These are phyloP conservation scores for Callyntrura guangdongensis DNA, from an alignment of 2,888 invertebrate genomes.

Conservation along the genomic window DNA sequence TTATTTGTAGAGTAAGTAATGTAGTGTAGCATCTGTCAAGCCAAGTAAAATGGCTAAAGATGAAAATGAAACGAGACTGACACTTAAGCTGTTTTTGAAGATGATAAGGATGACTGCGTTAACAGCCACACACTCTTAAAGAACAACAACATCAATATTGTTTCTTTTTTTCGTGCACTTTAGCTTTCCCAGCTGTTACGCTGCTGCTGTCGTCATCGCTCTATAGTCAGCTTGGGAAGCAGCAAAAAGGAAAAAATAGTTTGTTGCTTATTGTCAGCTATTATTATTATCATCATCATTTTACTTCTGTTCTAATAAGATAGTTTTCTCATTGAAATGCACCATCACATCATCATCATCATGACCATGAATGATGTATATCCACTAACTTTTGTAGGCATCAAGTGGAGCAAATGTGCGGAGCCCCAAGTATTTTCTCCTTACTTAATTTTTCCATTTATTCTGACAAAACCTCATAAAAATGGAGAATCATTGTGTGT, in stretches of 20 bases:
- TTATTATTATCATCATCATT: conserved; percentile 35
- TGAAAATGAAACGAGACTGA: conserved; percentile 44
- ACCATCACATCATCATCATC: too few relatives aligned
- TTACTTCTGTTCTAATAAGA: neutral
- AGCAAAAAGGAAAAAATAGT: conserved; percentile 28
- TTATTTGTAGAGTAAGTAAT: too few relatives aligned
- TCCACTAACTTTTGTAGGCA: conserved; percentile 33
- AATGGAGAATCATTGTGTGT: conserved; percentile 68
- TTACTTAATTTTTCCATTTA: conserved; percentile 77
- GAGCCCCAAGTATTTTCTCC: conserved; percentile 44
- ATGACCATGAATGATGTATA: conserved; percentile 7
- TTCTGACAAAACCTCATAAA: conserved; percentile 78
- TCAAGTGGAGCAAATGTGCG: conserved; percentile 55
- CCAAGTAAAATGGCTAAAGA: neutral
- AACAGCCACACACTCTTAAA: conserved; percentile 45
- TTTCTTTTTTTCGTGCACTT: conserved; percentile 35
- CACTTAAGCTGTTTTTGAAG: neutral
- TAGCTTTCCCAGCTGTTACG: neutral
- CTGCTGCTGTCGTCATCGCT: neutral
- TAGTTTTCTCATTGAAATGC: conserved; percentile 43
- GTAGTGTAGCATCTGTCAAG: conserved; percentile 68
- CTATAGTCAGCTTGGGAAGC: too few relatives aligned
- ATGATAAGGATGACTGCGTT: conserved; percentile 48
- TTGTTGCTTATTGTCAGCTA: conserved; percentile 45
- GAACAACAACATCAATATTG: conserved; percentile 31